Evolutionary conservation across 2,113 vertebrate species (phyloP).

Genomic region (Rhinolophus sinicus): DNA sequence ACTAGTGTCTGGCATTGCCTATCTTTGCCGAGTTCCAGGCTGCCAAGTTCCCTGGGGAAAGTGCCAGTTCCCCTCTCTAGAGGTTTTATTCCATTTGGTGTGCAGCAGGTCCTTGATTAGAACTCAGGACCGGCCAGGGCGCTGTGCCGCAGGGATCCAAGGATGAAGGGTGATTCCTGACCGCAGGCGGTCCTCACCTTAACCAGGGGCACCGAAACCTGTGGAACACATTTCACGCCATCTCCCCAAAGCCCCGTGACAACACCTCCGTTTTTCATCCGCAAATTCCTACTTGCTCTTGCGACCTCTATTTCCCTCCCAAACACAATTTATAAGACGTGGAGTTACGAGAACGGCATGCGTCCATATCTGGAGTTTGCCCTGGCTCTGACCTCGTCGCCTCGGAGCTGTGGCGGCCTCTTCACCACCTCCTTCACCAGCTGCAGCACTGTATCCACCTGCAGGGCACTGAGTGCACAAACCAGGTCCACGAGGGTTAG

Average conservation of each 20-base stretch:
- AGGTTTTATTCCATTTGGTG: not conserved
- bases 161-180: not conserved
- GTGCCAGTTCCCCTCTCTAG: not conserved
- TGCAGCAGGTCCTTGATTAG: not conserved
- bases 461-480: constrained; percentile 91
- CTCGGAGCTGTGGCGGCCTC: constrained; percentile 94
- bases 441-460: constrained; percentile 90
- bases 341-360: rapidly evolving
- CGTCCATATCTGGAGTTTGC: not conserved
- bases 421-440: constrained; percentile 97
- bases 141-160: rapidly evolving
- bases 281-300: not conserved
- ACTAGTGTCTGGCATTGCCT: not conserved
- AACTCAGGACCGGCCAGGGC: not conserved
- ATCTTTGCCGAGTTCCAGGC: not conserved
- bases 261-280: not conserved
- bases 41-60: not conserved
- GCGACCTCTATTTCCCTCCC: not conserved
- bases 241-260: not conserved
- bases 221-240: rapidly evolving
- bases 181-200: not conserved
- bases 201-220: not conserved
- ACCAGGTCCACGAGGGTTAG: constrained; percentile 92
- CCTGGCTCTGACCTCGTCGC: constrained; percentile 89
- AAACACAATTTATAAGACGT: rapidly evolving